Percentiles rank a stretch among this genome's conserved stretches.
Conservation (phyloP, 2,113 vertebrate genomes). For the Taurulus bubalis region DNA sequence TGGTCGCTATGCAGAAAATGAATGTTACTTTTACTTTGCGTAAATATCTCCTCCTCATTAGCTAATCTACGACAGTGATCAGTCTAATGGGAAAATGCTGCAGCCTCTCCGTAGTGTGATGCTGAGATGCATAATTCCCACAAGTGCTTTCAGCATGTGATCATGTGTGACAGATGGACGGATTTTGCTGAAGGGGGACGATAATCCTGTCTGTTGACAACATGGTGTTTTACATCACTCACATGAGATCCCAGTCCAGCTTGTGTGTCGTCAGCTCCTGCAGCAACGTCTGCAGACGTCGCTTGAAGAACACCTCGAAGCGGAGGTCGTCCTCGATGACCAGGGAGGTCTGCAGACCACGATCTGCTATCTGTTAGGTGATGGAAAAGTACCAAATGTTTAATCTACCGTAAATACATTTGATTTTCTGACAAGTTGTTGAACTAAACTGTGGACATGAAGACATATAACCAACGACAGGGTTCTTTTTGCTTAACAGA, state of each 20-base stretch:
- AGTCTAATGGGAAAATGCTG: slow-evolving; percentile 13
- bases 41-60: slow-evolving; percentile 2
- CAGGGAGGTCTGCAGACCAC: slow-evolving; percentile 83
- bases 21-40: neutral
- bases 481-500: neutral
- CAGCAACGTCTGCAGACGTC: slow-evolving; percentile 89
- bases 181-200: slow-evolving; percentile 43
- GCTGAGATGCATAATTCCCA: slow-evolving; percentile 24
- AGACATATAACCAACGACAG: neutral
- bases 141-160: slow-evolving; percentile 32
- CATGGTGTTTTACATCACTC: slow-evolving; percentile 65
- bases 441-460: neutral
- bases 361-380: slow-evolving; percentile 83
- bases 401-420: neutral
- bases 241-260: slow-evolving; percentile 94
- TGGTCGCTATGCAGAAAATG: neutral
- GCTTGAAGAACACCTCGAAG: slow-evolving; percentile 95
- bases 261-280: slow-evolving; percentile 84
- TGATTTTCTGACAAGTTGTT: neutral
- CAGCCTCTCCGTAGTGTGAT: slow-evolving; percentile 7
- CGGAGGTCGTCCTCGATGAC: slow-evolving; percentile 94
- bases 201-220: slow-evolving; percentile 62
- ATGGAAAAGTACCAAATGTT: neutral
- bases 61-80: neutral
- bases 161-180: slow-evolving; percentile 61